A percentile compares a stretch with the other conserved stretches of the same genome.
These are phyloP conservation scores for Aethes cnicana DNA, from an alignment of 2,888 invertebrate genomes.

Conservation along the genomic window DNA sequence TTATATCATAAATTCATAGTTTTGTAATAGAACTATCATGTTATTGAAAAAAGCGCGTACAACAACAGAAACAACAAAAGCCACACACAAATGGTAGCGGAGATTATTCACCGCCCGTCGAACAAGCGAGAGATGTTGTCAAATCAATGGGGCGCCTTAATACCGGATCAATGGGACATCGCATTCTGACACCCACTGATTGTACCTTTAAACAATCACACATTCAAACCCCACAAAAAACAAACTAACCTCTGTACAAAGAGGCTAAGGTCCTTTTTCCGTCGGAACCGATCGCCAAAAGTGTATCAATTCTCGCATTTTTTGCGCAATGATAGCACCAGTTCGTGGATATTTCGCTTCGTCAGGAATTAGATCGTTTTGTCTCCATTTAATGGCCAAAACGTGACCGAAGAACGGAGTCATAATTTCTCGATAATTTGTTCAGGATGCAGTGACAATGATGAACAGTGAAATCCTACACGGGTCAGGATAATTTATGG, in stretches of 20 bases:
- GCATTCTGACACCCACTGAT: constrained; percentile 54
- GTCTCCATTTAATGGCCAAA: constrained; percentile 77
- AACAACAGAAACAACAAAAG: constrained; percentile 47
- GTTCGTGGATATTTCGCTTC: constrained; percentile 77
- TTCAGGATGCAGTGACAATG: constrained; percentile 69
- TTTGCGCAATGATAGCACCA: constrained; percentile 79
- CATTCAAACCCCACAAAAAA: constrained; percentile 27
- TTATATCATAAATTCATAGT: too few species aligned
- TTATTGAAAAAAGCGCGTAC: too few species aligned
- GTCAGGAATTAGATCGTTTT: constrained; percentile 78
- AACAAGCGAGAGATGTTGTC: constrained; percentile 71
- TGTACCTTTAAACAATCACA: constrained; percentile 41
- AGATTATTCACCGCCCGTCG: constrained; percentile 70
- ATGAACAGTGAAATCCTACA: constrained; percentile 61
- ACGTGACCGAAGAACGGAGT: constrained; percentile 73
- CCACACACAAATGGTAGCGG: constrained; percentile 57
- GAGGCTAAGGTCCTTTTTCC: constrained; percentile 38
- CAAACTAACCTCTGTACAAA: constrained; percentile 27
- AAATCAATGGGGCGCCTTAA: constrained; percentile 76
- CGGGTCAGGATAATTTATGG: constrained; percentile 64
- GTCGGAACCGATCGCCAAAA: constrained; percentile 9
- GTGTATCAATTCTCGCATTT: constrained; percentile 49
- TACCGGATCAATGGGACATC: constrained; percentile 71
- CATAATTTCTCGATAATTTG: constrained; percentile 74
- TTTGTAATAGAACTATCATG: too few species aligned